Base-by-base conservation (phyloP, 2,113 vertebrate species). In the Oriolus oriolus region DNA sequence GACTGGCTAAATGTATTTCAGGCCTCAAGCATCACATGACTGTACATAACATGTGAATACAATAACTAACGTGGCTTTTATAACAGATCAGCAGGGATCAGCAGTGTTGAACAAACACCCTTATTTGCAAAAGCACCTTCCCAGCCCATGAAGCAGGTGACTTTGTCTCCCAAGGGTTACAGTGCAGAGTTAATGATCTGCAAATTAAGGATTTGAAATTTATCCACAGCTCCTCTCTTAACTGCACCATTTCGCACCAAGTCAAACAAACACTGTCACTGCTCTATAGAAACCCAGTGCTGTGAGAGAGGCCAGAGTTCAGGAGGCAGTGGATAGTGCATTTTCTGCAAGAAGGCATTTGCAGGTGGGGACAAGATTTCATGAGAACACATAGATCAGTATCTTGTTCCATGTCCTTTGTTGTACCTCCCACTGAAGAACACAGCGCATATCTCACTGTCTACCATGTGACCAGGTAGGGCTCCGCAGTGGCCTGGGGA, bases 111-210 rank as follows among this genome's bases (percentile, higher is more conserved):
- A 93, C 92, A 97, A 97, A 97, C 86, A 96, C 79, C 54, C 69
- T 78, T 95, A 92, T 95, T 97, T 96, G 87, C 90, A 90, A 95
- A 96, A 96, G 90, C 79, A 81, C 92, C 92, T 94, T 96, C 88
- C 47, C 47, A 87, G 90, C 13, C 68, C 66, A 30, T 33, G 85
- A 75, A 93, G 77, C 79, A 66, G 76, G 49, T 93, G 92, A 96
- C 92, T 83, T 90, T 94, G 93, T 93, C 90, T 96, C 76, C 69
- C 83, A 78, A 78, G 61, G 88, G 79, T 86, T 95, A 92, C 73
- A 64, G 60, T 54, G 52, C 35, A 69, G 90, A 96, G 93, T 91
- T 96, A 96, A 95, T 92, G 85, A 94, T 92, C 92, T 0, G 21
- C 73, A 84, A 92, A 95, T 96, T 84, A 86, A 92, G 56, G 44